Base-by-base conservation (phyloP, 2,797 vertebrate species). In the Mastacembelus armatus region DNA sequence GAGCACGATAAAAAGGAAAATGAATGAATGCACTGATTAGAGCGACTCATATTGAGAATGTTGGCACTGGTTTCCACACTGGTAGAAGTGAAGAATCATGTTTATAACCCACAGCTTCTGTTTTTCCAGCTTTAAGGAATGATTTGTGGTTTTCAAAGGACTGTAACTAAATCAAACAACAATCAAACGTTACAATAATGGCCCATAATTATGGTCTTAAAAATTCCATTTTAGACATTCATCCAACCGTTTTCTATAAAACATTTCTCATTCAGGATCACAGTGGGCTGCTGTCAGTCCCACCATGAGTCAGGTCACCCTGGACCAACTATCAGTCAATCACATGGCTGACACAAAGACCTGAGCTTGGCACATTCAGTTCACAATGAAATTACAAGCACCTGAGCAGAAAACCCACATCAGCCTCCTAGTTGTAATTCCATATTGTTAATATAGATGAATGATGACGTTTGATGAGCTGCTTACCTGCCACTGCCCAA, bases 11-110 rank as follows among this genome's bases (percentile, higher is more conserved):
- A 59, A 74, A 69, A 68, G 61, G 43, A 68, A 63, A 77, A 80
- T 77, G 67, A 79, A 77, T 71, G 66, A 78, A 77, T 38, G 61
- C 69, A 52, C 71, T 68, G 84, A 88, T 85, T 83, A 80, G 26
- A 66, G 56, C 6, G 1, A 54, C 59, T 79, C 48, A 42, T 65
- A 61, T 45, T 45, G 59, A 71, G 33, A 63, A 66, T 58, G 45
- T 50, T 78, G 79, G 74, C 74, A 52, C 38, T n/a, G 38, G 66
- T 8, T 27, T 47, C 62, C 56, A 71, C 75, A 10, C 77, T 77
- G 54, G 10, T 78, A 62, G 67, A 83, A 81, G 44, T 60, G 47
- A 61, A 18, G 66, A 30, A 6, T 27, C 10, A 0, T 1, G 38
- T 27, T 59, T n/a, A 38, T 11, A 50, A 33, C 30, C 32, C 4